phyloP scores from a whole-genome alignment of 30 jellyfish, hydroid and myxozoan species.

The Aurelia aurita complex sp. Pacific region DNA sequence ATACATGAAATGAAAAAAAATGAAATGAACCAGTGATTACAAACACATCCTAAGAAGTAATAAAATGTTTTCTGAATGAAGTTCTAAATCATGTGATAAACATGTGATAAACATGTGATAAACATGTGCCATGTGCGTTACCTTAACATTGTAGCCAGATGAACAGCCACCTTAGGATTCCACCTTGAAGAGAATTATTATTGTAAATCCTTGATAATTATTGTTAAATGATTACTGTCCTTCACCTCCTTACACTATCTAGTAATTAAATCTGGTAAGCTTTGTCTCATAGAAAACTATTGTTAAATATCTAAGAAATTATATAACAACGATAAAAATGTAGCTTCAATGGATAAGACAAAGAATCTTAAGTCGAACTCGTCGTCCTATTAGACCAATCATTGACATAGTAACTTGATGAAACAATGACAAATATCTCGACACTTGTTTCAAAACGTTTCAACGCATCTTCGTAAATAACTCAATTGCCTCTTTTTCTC shows the following conservation, averaged over 20 bases:
- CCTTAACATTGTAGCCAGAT: slow-evolving; percentile 67
- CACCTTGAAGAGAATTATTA: slow-evolving; percentile 31
- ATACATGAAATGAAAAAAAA: too few relatives aligned
- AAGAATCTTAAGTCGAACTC: neutral
- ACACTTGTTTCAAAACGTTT: too few relatives aligned
- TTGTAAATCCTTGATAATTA: neutral
- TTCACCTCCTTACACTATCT: neutral
- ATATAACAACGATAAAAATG: neutral
- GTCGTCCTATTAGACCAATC: too few relatives aligned
- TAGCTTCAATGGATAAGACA: neutral
- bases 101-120: neutral
- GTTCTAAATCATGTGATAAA: neutral
- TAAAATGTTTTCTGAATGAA: too few relatives aligned
- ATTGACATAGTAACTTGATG: too few relatives aligned
- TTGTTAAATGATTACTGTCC: neutral
- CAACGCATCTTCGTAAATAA: too few relatives aligned
- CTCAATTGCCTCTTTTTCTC: too few relatives aligned
- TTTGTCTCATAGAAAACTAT: too few relatives aligned
- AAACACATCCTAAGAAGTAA: too few relatives aligned
- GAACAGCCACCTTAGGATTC: slow-evolving; percentile 58
- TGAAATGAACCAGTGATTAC: too few relatives aligned
- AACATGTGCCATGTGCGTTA: neutral
- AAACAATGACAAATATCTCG: too few relatives aligned
- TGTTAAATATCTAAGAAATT: neutral
- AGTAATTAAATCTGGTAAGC: neutral